phyloP scores from a whole-genome alignment of 2,888 invertebrate genomes.

The Spisula solida region DNA sequence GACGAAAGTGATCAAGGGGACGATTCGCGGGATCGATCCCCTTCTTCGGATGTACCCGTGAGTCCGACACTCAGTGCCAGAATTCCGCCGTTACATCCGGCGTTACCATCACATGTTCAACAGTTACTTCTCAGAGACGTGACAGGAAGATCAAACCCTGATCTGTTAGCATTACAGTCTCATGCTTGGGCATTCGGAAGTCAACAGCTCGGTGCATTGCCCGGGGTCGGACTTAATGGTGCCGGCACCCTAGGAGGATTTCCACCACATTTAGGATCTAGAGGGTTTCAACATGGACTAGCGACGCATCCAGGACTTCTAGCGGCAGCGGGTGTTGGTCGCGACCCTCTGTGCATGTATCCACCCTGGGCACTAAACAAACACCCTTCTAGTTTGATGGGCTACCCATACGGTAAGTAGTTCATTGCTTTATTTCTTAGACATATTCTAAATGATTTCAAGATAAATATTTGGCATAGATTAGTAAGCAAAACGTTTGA shows the following conservation, averaged over 20 bases:
- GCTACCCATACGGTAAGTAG: slow-evolving; percentile 50
- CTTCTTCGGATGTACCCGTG: slow-evolving; percentile 38
- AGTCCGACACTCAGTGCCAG: slow-evolving; percentile 47
- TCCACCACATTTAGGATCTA: slow-evolving; percentile 31
- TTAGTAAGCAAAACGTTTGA: too few species aligned
- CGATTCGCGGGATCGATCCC: slow-evolving; percentile 18
- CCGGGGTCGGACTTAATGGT: slow-evolving; percentile 39
- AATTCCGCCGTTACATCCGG: slow-evolving; percentile 65
- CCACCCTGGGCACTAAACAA: slow-evolving; percentile 64
- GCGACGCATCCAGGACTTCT: slow-evolving; percentile 54
- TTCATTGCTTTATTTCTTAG: too few species aligned
- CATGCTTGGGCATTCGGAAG: slow-evolving; percentile 64
- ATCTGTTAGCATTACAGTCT: slow-evolving; percentile 51
- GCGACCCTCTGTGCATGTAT: slow-evolving; percentile 64
- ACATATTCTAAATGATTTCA: too few species aligned
- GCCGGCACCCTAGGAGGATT: slow-evolving; percentile 31
- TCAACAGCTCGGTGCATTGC: slow-evolving; percentile 47
- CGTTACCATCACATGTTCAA: slow-evolving; percentile 62
- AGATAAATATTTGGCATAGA: too few species aligned
- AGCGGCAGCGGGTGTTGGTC: slow-evolving; percentile 33
- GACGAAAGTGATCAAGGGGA: slow-evolving; percentile 66
- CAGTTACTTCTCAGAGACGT: slow-evolving; percentile 60
- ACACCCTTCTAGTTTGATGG: slow-evolving; percentile 52
- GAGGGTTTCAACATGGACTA: slow-evolving; percentile 41
- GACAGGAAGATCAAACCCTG: slow-evolving; percentile 29